phyloP scores from a whole-genome alignment of 2,113 vertebrate genomes.

The Sturnus vulgaris region DNA sequence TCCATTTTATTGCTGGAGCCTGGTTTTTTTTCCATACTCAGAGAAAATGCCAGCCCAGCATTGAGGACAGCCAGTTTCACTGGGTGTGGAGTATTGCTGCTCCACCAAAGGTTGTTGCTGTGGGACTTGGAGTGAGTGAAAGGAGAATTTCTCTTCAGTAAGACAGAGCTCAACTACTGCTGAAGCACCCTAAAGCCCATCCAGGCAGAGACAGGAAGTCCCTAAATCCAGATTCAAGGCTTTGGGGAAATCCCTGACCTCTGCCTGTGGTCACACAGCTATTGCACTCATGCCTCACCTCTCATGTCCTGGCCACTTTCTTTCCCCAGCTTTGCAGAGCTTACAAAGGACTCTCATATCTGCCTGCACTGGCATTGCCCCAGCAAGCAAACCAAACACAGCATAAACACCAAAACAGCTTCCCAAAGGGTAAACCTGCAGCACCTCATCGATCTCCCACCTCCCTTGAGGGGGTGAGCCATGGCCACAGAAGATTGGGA shows the following conservation, averaged over 20 bases:
- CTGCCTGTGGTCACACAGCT: neutral
- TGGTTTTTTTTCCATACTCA: fast-evolving
- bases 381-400: neutral
- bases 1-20: neutral
- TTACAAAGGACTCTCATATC: neutral
- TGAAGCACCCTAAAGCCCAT: neutral
- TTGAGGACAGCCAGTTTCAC: neutral
- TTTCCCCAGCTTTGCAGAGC: neutral
- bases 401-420: neutral
- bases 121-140: neutral
- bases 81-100: neutral
- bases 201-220: neutral
- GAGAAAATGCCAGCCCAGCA: neutral
- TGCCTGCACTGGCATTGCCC: neutral
- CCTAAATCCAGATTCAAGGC: neutral
- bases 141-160: neutral
- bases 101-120: neutral
- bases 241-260: neutral
- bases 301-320: neutral
- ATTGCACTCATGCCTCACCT: neutral
- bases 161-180: neutral
- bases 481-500: neutral
- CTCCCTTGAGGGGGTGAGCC: neutral
- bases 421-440: neutral
- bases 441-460: neutral